Evolutionary conservation across 2,113 vertebrate genomes (phyloP).

Genomic region (Smithornis capensis): DNA sequence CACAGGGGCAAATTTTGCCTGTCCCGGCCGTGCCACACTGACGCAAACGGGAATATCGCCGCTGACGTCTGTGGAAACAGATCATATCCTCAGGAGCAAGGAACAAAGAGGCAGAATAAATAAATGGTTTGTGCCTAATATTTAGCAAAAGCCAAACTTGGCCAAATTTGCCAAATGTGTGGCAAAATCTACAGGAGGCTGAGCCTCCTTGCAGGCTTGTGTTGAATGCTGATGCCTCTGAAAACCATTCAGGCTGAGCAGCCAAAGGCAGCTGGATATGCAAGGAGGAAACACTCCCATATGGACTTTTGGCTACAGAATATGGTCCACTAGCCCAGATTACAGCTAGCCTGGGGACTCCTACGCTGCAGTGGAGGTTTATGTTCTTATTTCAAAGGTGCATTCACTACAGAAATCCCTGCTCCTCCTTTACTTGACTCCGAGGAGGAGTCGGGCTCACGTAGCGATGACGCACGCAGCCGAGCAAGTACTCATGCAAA

Average conservation of each 20-base stretch:
- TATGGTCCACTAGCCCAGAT: background rate
- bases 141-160: background rate
- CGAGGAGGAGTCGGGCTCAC: background rate
- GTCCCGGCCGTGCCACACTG: background rate
- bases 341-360: background rate
- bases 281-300: background rate
- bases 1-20: background rate
- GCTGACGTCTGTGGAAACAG: background rate
- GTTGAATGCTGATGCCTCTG: background rate
- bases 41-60: background rate
- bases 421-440: background rate
- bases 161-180: no score
- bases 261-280: background rate
- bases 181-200: background rate
- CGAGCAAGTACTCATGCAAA: background rate
- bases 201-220: background rate
- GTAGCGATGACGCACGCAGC: background rate
- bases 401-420: background rate
- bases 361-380: background rate
- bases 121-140: background rate
- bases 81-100: background rate
- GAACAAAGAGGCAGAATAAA: background rate
- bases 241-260: background rate
- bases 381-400: background rate
- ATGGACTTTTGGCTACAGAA: background rate